Evolutionary conservation across 2,797 vertebrate species (phyloP), one percentile per base, ranked within the genome.

Genomic region (Sciurus carolinensis): DNA sequence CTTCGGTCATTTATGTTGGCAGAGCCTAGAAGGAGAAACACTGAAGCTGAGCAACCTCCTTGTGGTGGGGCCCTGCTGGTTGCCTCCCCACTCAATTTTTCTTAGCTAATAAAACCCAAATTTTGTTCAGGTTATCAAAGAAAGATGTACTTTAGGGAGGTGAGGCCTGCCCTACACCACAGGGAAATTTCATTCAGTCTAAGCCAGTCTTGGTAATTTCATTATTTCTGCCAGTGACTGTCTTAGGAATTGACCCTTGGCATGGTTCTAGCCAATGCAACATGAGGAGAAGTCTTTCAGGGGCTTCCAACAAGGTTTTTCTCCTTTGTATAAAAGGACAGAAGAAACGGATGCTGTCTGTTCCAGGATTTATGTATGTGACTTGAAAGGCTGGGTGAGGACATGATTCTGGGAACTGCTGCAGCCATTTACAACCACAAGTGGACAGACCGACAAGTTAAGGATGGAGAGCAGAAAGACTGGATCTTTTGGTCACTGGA

Each of bases 1-100:
- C 99, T 99, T 83, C 99, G 98, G 99, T 99, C 99, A 0, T 99
- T 99, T 98, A 99, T 99, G 99, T 99, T 99, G 90, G 99, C 99
- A 24, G 99, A 99, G 71, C 99, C 99, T 99, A 96, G 42, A 73
- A 39, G 77, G 86, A 66, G 15, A 73, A 71, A 44, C 0, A 1
- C 39, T 6, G 54, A 0, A 1, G 18, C 0, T 0, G 33, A 75
- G 79, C 17, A 28, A 36, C 14, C 13, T 36, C 72, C 39, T 22
- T 1, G 0, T 3, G 4, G 83, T 5, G 39, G 39, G 67, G 64
- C 13, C 6, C 47, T 54, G 18, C 5, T 1, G 3, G n/a, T 5
- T 47, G 76, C n/a, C 20, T 20, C 15, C 71, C 30, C 7, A 36
- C 2, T 85, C 57, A 8, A 44, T n/a, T 84, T 36, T 54, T 87